A percentile compares a stretch with the other conserved stretches of the same genome.
These are phyloP conservation scores for Drosophila macrospina DNA, from an alignment of 2,888 invertebrate genomes.

Conservation along the genomic window DNA sequence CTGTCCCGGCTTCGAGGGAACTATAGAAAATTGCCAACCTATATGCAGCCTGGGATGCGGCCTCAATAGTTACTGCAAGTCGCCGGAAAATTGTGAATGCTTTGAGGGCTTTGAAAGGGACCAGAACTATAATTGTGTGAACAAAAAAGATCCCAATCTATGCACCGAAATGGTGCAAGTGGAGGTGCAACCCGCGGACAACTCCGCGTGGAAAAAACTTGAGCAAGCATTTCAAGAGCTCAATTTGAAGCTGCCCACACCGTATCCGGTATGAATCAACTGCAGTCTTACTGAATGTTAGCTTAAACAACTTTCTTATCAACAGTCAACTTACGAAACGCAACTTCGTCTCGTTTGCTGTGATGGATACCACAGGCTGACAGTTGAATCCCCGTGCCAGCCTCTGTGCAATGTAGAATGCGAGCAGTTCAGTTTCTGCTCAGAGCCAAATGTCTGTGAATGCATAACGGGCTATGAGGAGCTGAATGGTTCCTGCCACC, in stretches of 20 bases:
- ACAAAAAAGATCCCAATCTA: slow-evolving; percentile 1
- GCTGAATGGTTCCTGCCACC: slow-evolving; percentile 3
- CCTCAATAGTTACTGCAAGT: slow-evolving; percentile 14
- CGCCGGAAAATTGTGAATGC: slow-evolving; percentile 15
- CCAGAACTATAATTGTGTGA: neutral
- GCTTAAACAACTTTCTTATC: neutral
- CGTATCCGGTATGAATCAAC: neutral
- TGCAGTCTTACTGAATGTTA: neutral
- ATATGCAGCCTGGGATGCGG: slow-evolving; percentile 12
- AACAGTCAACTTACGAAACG: neutral
- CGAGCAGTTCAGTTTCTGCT: slow-evolving; percentile 13
- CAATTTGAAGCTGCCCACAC: slow-evolving; percentile 6
- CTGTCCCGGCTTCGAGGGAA: slow-evolving; percentile 27
- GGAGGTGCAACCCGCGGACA: neutral
- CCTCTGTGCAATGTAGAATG: slow-evolving; percentile 44
- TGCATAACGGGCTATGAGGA: slow-evolving; percentile 32
- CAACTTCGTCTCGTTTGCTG: slow-evolving; percentile 30
- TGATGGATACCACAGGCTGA: slow-evolving; percentile 31
- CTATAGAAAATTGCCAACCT: slow-evolving; percentile 16
- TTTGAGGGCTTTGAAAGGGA: neutral
- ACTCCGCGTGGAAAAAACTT: neutral
- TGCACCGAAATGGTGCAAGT: slow-evolving; percentile 9
- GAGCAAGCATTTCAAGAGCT: neutral
- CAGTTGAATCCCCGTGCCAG: slow-evolving; percentile 34
- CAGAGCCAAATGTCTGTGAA: slow-evolving; percentile 35